Percentiles rank a stretch among this genome's conserved stretches.
These are phyloP conservation scores for Ciconia boyciana DNA, from an alignment of 2,113 vertebrate genomes.

Conservation along the genomic window DNA sequence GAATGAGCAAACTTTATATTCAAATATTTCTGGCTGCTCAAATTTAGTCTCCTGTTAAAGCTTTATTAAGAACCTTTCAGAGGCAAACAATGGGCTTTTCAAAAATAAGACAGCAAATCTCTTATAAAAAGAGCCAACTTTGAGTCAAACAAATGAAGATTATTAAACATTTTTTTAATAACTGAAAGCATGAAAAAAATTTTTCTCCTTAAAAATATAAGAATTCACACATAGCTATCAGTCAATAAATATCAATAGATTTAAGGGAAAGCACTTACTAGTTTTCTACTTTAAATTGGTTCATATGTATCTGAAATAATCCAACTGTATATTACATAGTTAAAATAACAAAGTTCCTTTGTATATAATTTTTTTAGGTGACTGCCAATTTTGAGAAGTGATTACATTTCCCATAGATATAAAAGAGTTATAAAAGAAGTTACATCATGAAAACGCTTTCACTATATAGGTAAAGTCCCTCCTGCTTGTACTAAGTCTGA, in stretches of 20 bases:
- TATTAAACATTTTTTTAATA: conserved; percentile 27
- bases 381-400: background rate
- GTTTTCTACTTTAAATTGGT: conserved; percentile 28
- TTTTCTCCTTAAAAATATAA: background rate
- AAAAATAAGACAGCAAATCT: conserved; percentile 36
- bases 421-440: background rate
- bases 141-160: background rate
- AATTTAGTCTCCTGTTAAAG: conserved; percentile 11
- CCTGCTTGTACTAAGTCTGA: background rate
- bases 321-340: background rate
- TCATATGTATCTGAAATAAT: background rate
- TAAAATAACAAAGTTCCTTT: background rate
- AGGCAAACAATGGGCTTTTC: conserved; percentile 51
- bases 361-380: background rate
- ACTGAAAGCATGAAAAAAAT: background rate
- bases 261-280: background rate
- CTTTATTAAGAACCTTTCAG: conserved; percentile 3
- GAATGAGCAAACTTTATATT: background rate
- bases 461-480: background rate
- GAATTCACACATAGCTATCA: conserved; percentile 2
- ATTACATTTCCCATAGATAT: background rate
- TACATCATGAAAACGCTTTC: background rate
- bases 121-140: conserved; percentile 13
- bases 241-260: conserved; percentile 13
- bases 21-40: conserved; percentile 27